Percentiles rank a stretch among this genome's conserved stretches.
Conservation (phyloP, 2,888 invertebrate genomes). For the Tenthredo notha region DNA sequence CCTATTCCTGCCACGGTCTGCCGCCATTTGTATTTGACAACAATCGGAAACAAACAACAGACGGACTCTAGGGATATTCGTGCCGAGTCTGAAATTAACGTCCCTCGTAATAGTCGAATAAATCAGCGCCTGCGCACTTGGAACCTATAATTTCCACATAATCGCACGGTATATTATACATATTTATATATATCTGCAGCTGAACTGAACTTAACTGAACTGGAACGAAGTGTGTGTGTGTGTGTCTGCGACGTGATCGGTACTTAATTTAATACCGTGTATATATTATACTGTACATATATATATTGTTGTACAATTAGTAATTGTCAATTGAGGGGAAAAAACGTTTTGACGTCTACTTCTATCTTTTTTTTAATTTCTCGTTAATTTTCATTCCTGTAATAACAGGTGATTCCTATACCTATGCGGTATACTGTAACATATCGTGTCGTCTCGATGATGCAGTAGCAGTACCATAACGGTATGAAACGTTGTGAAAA, state of each 20-base stretch:
- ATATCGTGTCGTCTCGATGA: neutral
- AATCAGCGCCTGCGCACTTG: too few species aligned
- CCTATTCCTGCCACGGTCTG: too few species aligned
- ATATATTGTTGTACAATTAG: neutral
- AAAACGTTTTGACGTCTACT: constrained; percentile 53
- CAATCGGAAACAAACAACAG: too few species aligned
- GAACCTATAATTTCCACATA: too few species aligned
- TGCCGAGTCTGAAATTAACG: too few species aligned
- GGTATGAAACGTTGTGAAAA: constrained; percentile 15
- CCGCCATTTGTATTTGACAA: too few species aligned
- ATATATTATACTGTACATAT: neutral
- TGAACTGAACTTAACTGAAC: neutral
- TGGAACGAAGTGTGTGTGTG: neutral
- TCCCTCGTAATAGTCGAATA: too few species aligned
- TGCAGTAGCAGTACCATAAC: neutral
- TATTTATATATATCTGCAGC: neutral
- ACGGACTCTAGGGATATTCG: too few species aligned
- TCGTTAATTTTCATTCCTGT: neutral
- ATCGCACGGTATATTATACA: too few species aligned
- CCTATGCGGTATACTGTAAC: neutral
- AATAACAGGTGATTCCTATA: neutral
- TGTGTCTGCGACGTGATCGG: neutral
- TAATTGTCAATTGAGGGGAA: constrained; percentile 19
- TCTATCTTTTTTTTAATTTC: neutral
- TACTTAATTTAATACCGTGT: constrained; percentile 18